phyloP scores from a whole-genome alignment of 2,888 invertebrate genomes.

The Blastobasis lacticolella region DNA sequence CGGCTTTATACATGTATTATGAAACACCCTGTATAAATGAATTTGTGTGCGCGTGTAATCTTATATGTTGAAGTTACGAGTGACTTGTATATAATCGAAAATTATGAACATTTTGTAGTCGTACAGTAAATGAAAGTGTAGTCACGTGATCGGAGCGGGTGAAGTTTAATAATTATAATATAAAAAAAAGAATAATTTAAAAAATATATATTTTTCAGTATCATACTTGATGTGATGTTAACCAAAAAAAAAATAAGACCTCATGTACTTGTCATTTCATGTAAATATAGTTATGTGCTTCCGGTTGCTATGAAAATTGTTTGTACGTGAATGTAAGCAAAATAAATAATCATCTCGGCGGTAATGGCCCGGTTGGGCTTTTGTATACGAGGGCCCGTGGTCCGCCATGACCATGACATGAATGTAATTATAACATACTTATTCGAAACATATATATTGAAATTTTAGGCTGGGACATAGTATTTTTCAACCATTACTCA shows the following conservation, averaged over 20 bases:
- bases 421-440: too few relatives aligned
- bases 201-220: slow-evolving; percentile 45
- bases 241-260: slow-evolving; percentile 59
- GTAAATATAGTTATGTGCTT: slow-evolving; percentile 38
- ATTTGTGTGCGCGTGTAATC: too few relatives aligned
- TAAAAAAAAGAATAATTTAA: slow-evolving; percentile 10
- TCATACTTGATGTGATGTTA: slow-evolving; percentile 66
- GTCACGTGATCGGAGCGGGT: slow-evolving; percentile 33
- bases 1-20: too few relatives aligned
- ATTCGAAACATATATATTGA: too few relatives aligned
- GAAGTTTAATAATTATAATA: slow-evolving; percentile 33
- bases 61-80: too few relatives aligned
- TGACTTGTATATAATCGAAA: background rate
- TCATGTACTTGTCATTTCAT: slow-evolving; percentile 43
- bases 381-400: too few relatives aligned
- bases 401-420: too few relatives aligned
- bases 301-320: slow-evolving; percentile 7
- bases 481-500: too few relatives aligned
- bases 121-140: slow-evolving; percentile 19
- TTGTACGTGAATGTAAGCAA: background rate
- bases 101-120: slow-evolving; percentile 19
- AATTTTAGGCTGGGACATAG: too few relatives aligned
- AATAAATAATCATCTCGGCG: too few relatives aligned
- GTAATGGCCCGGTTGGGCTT: too few relatives aligned
- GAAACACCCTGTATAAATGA: too few relatives aligned